A percentile compares a stretch with the other conserved stretches of the same genome.
These are phyloP conservation scores for Tromatobia lineatoria DNA, from an alignment of 2,888 invertebrate species.

Conservation along the genomic window DNA sequence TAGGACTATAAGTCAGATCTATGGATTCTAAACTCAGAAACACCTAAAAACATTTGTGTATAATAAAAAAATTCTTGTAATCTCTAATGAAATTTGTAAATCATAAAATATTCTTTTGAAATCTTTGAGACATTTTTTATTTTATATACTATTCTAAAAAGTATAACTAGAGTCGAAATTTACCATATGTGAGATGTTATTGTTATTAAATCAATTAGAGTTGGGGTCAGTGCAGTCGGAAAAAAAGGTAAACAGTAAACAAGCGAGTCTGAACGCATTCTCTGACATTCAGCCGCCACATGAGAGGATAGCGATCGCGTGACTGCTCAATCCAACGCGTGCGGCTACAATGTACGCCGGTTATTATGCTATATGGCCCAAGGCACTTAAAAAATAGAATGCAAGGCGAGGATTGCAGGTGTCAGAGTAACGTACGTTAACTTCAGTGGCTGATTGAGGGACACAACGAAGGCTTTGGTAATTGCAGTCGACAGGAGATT, in stretches of 20 bases:
- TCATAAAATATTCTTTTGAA: background rate
- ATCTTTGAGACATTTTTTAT: no score
- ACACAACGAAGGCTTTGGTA: background rate
- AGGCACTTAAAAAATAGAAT: background rate
- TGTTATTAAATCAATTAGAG: background rate
- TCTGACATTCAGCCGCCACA: conserved; percentile 9
- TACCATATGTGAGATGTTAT: background rate
- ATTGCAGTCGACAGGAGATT: conserved; percentile 1
- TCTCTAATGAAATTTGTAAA: no score
- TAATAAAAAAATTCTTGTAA: no score
- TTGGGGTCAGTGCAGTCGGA: background rate
- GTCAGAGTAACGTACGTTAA: conserved; percentile 3
- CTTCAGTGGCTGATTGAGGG: background rate
- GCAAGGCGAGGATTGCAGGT: background rate
- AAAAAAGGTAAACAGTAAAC: background rate
- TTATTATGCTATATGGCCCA: background rate
- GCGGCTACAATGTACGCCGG: background rate
- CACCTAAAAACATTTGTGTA: no score
- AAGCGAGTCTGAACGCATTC: conserved; percentile 17
- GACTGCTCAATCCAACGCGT: conserved; percentile 16
- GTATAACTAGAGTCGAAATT: background rate
- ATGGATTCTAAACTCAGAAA: no score
- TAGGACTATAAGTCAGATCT: no score
- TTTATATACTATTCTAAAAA: background rate
- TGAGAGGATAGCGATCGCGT: conserved; percentile 26